Percentiles rank a stretch among this genome's conserved stretches.
phyloP scores from a whole-genome alignment of 2,797 vertebrate species.

The Gymnopithys bicolor region DNA sequence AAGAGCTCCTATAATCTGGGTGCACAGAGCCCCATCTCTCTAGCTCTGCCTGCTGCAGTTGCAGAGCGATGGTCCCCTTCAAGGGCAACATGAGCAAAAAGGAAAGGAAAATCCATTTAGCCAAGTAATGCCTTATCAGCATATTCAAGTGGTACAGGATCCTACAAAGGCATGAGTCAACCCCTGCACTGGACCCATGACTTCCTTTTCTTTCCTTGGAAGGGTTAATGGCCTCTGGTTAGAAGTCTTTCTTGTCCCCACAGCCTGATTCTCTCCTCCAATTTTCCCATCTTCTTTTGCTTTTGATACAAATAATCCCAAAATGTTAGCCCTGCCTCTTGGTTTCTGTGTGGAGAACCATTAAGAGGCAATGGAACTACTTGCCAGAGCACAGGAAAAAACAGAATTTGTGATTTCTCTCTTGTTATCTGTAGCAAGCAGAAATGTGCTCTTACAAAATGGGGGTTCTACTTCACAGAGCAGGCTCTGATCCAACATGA shows the following conservation, averaged over 20 bases:
- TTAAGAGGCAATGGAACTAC: constrained; percentile 22
- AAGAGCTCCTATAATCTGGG: background rate
- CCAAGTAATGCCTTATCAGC: background rate
- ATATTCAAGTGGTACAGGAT: background rate
- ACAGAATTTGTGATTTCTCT: background rate
- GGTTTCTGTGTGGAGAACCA: constrained; percentile 9
- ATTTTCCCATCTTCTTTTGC: background rate
- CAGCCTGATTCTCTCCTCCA: background rate
- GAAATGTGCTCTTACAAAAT: constrained; percentile 41
- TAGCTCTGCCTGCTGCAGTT: background rate
- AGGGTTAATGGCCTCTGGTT: background rate
- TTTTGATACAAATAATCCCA: background rate
- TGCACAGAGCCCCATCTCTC: background rate
- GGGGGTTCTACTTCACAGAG: constrained; percentile 51
- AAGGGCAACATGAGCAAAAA: background rate
- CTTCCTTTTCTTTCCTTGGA: background rate
- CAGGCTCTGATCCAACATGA: constrained; percentile 44
- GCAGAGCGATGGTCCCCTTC: background rate
- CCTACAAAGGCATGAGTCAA: background rate
- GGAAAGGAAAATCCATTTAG: background rate
- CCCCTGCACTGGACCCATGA: background rate
- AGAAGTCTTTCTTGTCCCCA: background rate
- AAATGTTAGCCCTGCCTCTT: constrained; percentile 1
- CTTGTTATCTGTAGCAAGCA: constrained; percentile 54
- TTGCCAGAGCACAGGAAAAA: background rate